Base-by-base conservation (phyloP, 2,113 vertebrate species). In the Cryptomyrus ogoouensis region DNA sequence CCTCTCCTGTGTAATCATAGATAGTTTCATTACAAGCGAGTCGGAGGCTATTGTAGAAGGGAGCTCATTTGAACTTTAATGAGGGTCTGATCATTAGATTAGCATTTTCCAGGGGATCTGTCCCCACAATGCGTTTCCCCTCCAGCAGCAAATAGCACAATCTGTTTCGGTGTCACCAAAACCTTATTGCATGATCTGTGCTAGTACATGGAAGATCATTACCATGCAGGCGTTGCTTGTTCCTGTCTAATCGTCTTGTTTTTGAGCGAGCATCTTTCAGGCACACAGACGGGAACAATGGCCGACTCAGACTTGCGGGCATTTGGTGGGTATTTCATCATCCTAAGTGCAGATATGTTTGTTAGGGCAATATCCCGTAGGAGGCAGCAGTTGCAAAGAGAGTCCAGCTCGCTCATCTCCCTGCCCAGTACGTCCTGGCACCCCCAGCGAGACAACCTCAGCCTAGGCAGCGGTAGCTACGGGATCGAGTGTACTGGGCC, bases 401-500 rank as follows among this genome's bases (percentile, higher is more conserved):
- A 85, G 44, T 9, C 46, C 42, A 13, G 42, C n/a, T 85, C 47
- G 50, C 80, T 56, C 42, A 56, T 47, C 93, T 94, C 90, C 35
- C 85, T 15, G 44, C 49, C 84, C 24, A 39, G n/a, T 15, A 77
- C 15, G 4, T 42, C 70, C n/a, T 70, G 62, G 58, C n/a, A 9
- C 58, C 58, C 58, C 70, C 70, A 12, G 4, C 1, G 35, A 77
- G 74, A 42, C 70, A 6, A 94, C 94, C 92, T 95, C 95, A 96
- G 95, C 94, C 94, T 70, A 90, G 91, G 91, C 91, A 93, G 93
- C 95, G 94, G 95, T 96, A 95, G 95, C 50, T 93, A 90, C 92
- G 31, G 93, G 93, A 94, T 95, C 90, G 93, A 93, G 92, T 93
- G 90, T 94, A 95, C 96, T 95, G 94, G 95, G 95, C 93, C 92